Percentiles rank a stretch among this genome's conserved stretches.
Evolutionary conservation across 2,113 vertebrate genomes (phyloP).

Genomic region (Craseonycteris thonglongyai): DNA sequence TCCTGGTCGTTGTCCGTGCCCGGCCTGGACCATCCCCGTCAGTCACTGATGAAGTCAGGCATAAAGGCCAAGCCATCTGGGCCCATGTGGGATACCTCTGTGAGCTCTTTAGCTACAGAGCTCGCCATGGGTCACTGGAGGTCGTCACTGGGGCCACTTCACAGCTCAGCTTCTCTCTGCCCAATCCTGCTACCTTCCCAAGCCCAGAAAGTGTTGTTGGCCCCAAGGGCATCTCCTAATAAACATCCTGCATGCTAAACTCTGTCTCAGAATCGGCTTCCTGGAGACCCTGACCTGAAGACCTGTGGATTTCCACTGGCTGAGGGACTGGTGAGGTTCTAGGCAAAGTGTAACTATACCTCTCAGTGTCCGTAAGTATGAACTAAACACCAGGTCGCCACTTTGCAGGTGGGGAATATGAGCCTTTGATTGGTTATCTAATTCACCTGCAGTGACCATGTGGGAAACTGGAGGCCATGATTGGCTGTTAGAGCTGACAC

Average conservation of each 20-base stretch:
- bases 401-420: neutral
- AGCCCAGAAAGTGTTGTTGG: rapidly evolving
- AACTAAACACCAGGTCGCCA: neutral
- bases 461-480: neutral
- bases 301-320: neutral
- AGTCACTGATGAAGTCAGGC: no score
- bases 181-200: neutral
- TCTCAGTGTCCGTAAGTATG: neutral
- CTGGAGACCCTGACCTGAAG: neutral
- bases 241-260: no score
- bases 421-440: neutral
- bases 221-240: neutral
- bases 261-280: neutral
- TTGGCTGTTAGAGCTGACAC: neutral
- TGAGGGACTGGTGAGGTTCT: neutral
- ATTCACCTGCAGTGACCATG: neutral
- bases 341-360: neutral
- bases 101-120: neutral
- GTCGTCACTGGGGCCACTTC: neutral
- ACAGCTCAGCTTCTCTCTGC: neutral
- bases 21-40: no score
- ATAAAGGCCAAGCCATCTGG: neutral
- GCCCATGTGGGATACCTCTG: no score
- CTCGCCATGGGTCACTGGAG: neutral
- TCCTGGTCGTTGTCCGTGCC: neutral